Evolutionary conservation across 2,797 vertebrate species (phyloP), one percentile per base, ranked within the genome.

Genomic region (Vultur gryphus): DNA sequence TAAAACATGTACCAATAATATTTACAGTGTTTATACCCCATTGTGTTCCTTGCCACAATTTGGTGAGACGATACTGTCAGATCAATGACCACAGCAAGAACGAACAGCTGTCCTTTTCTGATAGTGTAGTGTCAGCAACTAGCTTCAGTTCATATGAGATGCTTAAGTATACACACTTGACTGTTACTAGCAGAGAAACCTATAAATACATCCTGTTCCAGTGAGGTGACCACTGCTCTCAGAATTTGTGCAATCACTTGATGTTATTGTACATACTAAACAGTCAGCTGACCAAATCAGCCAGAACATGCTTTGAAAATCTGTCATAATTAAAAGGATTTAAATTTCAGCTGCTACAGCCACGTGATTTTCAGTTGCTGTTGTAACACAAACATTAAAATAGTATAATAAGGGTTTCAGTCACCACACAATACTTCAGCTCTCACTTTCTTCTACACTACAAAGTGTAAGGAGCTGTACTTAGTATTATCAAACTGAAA

Each of bases 171-270:
- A 88, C 31, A 96, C 96, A 93, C 93, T 96, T 96, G 94, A 97
- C 96, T 97, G 93, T 96, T 97, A 97, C 96, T 86, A 97, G 97
- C 92, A 96, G 77, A 97, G 96, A 98, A 97, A 96, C 95, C 98
- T 98, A 98, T 98, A 98, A 98, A 97, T 97, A 98, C 77, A 98
- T 96, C 93, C 94, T 39, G 85, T 97, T 98, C 97, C 96, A 90
- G 76, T 94, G 91, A 97, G 96, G 95, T 97, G 94, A 96, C 93
- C 96, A 97, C 76, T 89, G 89, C 93, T 97, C 91, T 97, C 73
- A 90, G 91, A 96, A 97, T 97, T 69, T 95, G 87, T 76, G 95
- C 93, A 87, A 90, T 96, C 93, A 96, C 95, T 97, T 95, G 96
- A 97, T 94, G 97, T 97, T 97, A 98, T 89, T 97, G 77, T 94